Evolutionary conservation across 2,797 vertebrate species (phyloP), one percentile per base, ranked within the genome.

Genomic region (Anguilla megastoma): DNA sequence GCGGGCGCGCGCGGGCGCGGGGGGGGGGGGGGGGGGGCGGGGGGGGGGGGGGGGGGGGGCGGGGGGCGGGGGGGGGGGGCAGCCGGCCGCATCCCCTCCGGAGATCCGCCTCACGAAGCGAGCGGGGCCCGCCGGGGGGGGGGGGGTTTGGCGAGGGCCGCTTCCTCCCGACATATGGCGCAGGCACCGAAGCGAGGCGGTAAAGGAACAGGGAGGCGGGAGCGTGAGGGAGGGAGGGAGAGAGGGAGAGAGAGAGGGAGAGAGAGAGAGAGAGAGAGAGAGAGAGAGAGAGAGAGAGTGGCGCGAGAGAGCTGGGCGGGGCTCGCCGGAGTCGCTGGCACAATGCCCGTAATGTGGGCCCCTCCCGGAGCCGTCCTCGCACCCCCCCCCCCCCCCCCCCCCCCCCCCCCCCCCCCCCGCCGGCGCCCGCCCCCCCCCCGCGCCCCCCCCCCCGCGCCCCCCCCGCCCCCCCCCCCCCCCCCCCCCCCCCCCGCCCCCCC

Each of bases 161-260:
- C 85, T 66, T 86, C 7, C 36, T 41, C 56, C 56, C 33, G 21
- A 69, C 85, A 86, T 60, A 86, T 86, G 85, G 85, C 18, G 60
- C 14, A 36, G 2, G 6, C 63, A 27, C n/a, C 41, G 5, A 24
- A 48, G 85, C 8, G 85, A 24, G 60, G 50, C 85, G 1, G 10
- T 41, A 2, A 41, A 41, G 36, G 9, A 7, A 24, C 33, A 14
- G 85, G 58, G 21, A 66, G 4, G 33, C 10, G 16, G 85, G 14
- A 54, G 21, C 8, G 58, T 0, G 7, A 56, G 84, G 58, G 33
- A 9, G 54, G 1, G 89, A 87, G 93, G 85, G 21, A 7, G 58
- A 1, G 7, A 56, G 84, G 58, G 33, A 9, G 54, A 0, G 89
- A 87, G 93, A 90, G 71, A 76, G n/a, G n/a, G n/a, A 87, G 86